Evolutionary conservation across 2,113 vertebrate species (phyloP), one percentile per base, ranked within the genome.

Genomic region (Scomber colias): DNA sequence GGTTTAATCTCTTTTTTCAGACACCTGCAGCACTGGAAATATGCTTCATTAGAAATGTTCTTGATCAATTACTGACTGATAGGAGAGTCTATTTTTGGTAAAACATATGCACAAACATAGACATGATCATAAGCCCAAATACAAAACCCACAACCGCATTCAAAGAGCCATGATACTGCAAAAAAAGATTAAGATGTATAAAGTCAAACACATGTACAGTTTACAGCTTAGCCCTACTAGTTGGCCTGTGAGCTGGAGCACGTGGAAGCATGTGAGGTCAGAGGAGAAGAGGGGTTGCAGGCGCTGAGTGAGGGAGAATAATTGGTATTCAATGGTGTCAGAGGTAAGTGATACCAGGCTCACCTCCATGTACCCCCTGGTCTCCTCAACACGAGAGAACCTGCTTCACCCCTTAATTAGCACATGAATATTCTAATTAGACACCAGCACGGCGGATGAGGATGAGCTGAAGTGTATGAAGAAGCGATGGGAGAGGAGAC

Each of bases 371-470:
- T 81, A 71, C 72, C 89, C 92, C 81, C 85, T 66, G 89, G 91
- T 92, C 93, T 91, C 92, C 91, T 92, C 80, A 89, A 93, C 88
- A 87, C 84, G 83, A 77, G 89, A 93, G 88, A 83, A 87, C 91
- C 89, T 85, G 78, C 87, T 88, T 95, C 95, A 95, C 93, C 95
- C 94, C 87, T 93, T 96, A 95, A 96, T 97, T 96, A 96, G 95
- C 84, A 93, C 93, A 95, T 95, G 95, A 95, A 96, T 96, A 96
- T 96, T 95, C 94, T 92, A 96, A 97, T 97, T 94, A 97, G 95
- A 86, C 91, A 86, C 84, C 82, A 81, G 83, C 88, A 35, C 19
- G 92, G 83, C 68, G 93, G 94, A 93, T 90, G 92, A 95, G 93
- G 91, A 93, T 94, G 90, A 94, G 90, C 83, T 88, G 7, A 68